Evolutionary conservation across 2,888 invertebrate species (phyloP).

Genomic region (Nomada goodeniana): DNA sequence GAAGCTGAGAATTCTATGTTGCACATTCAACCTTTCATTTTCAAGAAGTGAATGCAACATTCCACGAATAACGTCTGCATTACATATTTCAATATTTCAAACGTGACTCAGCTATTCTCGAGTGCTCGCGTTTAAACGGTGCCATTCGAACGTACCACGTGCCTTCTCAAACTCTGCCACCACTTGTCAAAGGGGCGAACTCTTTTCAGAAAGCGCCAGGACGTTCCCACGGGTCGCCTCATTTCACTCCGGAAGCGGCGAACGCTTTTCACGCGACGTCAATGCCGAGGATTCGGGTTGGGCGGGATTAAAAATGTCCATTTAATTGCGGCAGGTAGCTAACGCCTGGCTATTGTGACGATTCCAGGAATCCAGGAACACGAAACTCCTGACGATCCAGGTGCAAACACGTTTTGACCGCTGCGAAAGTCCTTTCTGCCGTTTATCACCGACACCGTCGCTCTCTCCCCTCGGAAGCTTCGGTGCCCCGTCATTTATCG

Average conservation of each 20-base stretch:
- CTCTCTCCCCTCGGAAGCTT: not conserved
- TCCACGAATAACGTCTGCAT: no score
- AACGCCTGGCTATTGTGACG: not conserved
- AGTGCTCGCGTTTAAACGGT: not conserved
- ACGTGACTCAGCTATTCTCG: not conserved
- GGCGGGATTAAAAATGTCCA: constrained; percentile 26
- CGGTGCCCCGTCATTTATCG: not conserved
- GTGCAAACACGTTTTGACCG: not conserved
- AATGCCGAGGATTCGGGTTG: constrained; percentile 15
- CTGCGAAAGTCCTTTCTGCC: not conserved
- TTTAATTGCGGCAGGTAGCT: constrained; percentile 11
- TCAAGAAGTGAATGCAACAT: no score
- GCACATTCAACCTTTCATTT: no score
- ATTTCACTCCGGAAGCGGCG: not conserved
- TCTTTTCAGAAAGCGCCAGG: not conserved
- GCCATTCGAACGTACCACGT: not conserved
- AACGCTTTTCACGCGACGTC: constrained; percentile 7
- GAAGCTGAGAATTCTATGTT: no score
- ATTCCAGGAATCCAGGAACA: not conserved
- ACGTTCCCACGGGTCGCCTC: not conserved
- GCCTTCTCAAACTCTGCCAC: not conserved
- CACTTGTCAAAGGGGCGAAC: not conserved
- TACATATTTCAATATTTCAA: not conserved
- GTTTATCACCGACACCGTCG: no score
- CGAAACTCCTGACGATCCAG: constrained; percentile 1